Evolutionary conservation across 1,140 invertebrate species (phyloP).

Genomic region (Arion vulgaris): DNA sequence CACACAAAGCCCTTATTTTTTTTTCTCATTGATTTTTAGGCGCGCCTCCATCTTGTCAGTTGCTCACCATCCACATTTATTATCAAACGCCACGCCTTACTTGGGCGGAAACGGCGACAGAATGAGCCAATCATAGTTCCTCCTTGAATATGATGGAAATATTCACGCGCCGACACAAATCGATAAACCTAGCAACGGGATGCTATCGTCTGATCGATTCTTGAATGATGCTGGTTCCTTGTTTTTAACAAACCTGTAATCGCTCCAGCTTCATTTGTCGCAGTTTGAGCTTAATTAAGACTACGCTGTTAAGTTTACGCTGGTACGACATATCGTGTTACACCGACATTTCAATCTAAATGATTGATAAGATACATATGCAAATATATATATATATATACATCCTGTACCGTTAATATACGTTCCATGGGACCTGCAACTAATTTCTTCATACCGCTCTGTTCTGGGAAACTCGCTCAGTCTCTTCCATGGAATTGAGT

Average conservation of each 20-base stretch:
- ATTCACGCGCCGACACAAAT: background rate
- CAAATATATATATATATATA: no score
- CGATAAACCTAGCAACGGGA: background rate
- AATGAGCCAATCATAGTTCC: background rate
- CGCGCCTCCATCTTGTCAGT: slow-evolving; percentile 10
- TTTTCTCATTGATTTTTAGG: background rate
- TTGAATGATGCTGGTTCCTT: background rate
- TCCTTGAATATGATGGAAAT: background rate
- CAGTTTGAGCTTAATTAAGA: no score
- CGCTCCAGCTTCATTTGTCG: background rate
- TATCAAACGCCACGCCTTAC: background rate
- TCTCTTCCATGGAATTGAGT: no score
- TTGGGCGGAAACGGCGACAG: background rate
- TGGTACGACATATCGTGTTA: no score
- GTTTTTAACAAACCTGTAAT: background rate
- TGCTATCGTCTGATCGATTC: background rate
- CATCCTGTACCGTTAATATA: no score
- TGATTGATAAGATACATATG: no score
- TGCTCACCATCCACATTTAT: background rate
- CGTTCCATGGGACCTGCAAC: no score
- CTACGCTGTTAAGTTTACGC: no score
- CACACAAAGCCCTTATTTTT: background rate
- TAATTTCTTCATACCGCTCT: no score
- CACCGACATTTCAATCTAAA: no score
- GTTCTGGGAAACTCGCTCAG: no score